Conservation (phyloP, 2,888 invertebrate species). For the Hetaerina titia region DNA sequence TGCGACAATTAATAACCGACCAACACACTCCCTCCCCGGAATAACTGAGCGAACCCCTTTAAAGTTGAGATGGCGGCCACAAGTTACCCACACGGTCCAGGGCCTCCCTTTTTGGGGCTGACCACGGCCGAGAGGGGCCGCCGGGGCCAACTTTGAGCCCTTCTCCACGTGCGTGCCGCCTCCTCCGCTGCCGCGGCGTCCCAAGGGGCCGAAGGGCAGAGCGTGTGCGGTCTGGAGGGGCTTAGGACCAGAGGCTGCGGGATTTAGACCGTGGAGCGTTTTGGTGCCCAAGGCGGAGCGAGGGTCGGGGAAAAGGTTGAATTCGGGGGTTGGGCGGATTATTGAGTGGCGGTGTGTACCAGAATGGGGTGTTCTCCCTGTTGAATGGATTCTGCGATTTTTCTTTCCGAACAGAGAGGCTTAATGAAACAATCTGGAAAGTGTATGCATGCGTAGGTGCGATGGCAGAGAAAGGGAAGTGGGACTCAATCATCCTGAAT, state of each 20-base stretch:
- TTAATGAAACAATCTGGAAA: background rate
- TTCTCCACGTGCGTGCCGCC: background rate
- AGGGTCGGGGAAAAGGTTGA: background rate
- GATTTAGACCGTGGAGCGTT: slow-evolving; percentile 46
- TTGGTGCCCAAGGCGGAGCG: background rate
- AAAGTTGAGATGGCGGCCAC: slow-evolving; percentile 32
- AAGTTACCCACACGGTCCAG: slow-evolving; percentile 30
- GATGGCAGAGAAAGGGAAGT: too few relatives aligned
- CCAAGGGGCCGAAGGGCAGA: background rate
- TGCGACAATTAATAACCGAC: slow-evolving; percentile 34
- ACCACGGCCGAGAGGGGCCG: background rate
- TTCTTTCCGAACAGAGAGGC: background rate
- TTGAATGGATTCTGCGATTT: background rate
- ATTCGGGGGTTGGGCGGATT: background rate
- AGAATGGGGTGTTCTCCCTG: background rate
- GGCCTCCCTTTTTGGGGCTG: slow-evolving; percentile 23
- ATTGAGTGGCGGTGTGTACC: background rate
- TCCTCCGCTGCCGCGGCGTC: background rate
- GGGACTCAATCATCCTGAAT: too few relatives aligned
- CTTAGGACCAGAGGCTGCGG: background rate
- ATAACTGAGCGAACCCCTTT: slow-evolving; percentile 29
- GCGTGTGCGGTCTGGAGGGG: background rate
- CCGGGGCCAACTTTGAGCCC: slow-evolving; percentile 35
- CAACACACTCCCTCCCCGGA: background rate
- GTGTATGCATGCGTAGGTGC: background rate